Evolutionary conservation across 2,113 vertebrate species (phyloP).

Genomic region (Crotalus viridis): DNA sequence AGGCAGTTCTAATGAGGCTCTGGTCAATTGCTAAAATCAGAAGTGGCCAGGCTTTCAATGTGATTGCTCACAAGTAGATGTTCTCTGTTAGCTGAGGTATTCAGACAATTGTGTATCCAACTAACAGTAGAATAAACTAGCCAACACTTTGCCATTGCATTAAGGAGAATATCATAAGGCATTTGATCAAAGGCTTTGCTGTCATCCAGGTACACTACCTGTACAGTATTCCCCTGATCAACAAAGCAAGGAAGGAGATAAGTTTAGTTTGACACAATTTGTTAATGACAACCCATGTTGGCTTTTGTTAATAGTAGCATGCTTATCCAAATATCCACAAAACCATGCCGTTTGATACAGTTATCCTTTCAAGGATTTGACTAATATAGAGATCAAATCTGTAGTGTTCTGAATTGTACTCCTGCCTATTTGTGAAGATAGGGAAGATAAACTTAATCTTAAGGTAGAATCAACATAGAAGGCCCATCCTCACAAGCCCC

Average conservation of each 20-base stretch:
- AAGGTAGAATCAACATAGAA: not conserved
- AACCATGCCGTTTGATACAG: not conserved
- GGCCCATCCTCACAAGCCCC: not conserved
- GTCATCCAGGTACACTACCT: not conserved
- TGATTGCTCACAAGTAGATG: not conserved
- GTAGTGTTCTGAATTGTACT: not conserved
- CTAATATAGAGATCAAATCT: not conserved
- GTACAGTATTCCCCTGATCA: not conserved
- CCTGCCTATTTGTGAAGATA: not conserved
- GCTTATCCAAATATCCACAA: not conserved
- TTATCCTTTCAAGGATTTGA: not conserved
- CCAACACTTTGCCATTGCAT: not conserved
- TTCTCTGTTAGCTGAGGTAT: not conserved
- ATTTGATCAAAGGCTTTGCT: not conserved
- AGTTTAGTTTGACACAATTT: not conserved
- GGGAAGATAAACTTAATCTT: not conserved
- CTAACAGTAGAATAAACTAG: not conserved
- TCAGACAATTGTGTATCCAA: not conserved
- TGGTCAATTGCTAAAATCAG: not conserved
- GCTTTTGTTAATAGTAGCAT: not conserved
- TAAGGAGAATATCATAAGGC: not conserved
- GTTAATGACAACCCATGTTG: not conserved
- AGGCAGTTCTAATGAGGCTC: not conserved
- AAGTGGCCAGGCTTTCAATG: not conserved
- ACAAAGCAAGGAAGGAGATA: not conserved